Evolutionary conservation across 92 coral and sea anemone species (phyloP).

Genomic region (Paragorgia papillata): DNA sequence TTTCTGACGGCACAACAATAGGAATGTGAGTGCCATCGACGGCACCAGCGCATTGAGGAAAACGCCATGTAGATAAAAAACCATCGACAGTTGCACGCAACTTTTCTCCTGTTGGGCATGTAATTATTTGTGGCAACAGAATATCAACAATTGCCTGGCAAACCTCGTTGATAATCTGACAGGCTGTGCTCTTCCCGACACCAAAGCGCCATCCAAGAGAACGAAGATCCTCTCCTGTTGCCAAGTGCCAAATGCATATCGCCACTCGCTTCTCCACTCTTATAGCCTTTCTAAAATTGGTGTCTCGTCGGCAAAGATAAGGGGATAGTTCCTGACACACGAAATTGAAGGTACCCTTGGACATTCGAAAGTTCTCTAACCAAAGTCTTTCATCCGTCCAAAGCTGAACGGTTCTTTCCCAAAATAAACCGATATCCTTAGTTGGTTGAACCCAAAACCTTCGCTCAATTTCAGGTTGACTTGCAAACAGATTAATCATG

Average conservation of each 20-base stretch:
- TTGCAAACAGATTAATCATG: slow-evolving; percentile 7
- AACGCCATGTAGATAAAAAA: slow-evolving; percentile 5
- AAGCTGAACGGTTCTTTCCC: slow-evolving; percentile 27
- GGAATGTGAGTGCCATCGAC: slow-evolving; percentile 37
- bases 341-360: slow-evolving; percentile 23
- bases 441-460: slow-evolving; percentile 52
- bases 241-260: slow-evolving; percentile 40
- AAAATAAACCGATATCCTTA: slow-evolving; percentile 26
- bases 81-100: slow-evolving; percentile 3
- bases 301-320: slow-evolving; percentile 2
- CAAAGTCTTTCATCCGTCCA: slow-evolving; percentile 49
- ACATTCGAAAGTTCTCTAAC: slow-evolving; percentile 46
- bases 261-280: slow-evolving; percentile 43
- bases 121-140: slow-evolving; percentile 30
- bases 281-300: slow-evolving; percentile 36
- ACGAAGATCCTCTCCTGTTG: slow-evolving; percentile 21
- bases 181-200: slow-evolving; percentile 38
- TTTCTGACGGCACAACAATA: slow-evolving; percentile 22
- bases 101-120: slow-evolving; percentile 38
- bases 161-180: slow-evolving; percentile 33
- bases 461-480: not conserved
- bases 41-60: slow-evolving; percentile 13
- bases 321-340: slow-evolving; percentile 10
- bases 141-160: slow-evolving; percentile 33
- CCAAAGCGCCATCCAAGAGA: slow-evolving; percentile 38